Evolutionary conservation across 2,113 vertebrate genomes (phyloP), one percentile per base, ranked within the genome.

Genomic region (Xiphophorus maculatus): DNA sequence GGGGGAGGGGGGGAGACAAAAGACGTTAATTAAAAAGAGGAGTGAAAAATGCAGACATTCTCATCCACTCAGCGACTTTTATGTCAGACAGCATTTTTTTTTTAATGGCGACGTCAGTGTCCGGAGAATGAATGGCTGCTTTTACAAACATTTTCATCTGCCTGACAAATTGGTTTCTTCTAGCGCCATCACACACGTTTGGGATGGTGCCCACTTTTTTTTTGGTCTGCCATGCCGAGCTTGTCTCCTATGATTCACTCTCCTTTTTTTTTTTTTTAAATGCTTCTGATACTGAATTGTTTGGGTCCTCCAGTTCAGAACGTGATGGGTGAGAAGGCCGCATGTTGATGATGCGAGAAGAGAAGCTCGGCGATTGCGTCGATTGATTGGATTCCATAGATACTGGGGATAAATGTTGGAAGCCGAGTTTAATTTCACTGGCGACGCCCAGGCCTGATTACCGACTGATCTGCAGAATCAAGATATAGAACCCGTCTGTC

Each of bases 31-130:
- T 84, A 85, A 48, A 70, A 77, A 37, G 73, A 72, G 62, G 85
- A 90, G 76, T 87, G 87, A 92, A 85, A 92, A 87, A 90, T 89
- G 82, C 74, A 80, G 63, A 71, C 78, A 35, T 84, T 87, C 79
- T 80, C 62, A 79, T 89, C 89, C 86, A 90, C 91, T 93, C 91
- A 89, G 88, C 85, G 62, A 81, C 91, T 93, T 92, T 92, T 86
- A 90, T 85, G 87, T 88, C 88, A 88, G 74, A 87, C 91, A 88
- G 88, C 84, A 72, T 48, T 77, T 35, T 37, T 35, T 35, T 79
- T 93, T 90, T 89, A 89, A 92, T 66, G 80, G 85, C 74, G 13
- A 63, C 74, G 85, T 89, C 86, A 73, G 62, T 77, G 91, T 88
- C 86, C 85, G 76, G 81, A 84, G 86, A 89, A 91, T 86, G 87